Evolutionary conservation across 2,888 invertebrate species (phyloP), one percentile per base, ranked within the genome.

Genomic region (Carterocephalus palaemon): DNA sequence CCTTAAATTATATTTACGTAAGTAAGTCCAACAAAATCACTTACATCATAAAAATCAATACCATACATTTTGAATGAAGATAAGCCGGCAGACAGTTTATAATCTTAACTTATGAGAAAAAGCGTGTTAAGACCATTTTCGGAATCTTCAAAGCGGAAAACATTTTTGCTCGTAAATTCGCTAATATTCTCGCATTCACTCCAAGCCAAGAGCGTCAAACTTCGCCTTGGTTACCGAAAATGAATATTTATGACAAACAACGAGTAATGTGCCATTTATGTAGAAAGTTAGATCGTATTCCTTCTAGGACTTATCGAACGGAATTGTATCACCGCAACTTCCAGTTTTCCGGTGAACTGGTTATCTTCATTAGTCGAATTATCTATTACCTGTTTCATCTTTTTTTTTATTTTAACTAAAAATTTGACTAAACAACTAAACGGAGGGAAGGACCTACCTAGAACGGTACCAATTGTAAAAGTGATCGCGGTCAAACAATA

Each of bases 231-330:
- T 75, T 75, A 67, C 70, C 69, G 70, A 79, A 82, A 83, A 84
- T 85, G 82, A 85, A 84, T 85, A 85, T 85, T 85, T 84, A 85
- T 83, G 77, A 77, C 76, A 67, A 70, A 70, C 75, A 74, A 67
- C 74, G 72, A 73, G 75, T 80, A 78, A 81, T 75, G 73, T 74
- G 71, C 75, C 82, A 75, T 83, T 83, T 83, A 82, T 83, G 80
- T 76, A 72, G 70, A 73, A 83, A 85, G 80, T 84, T 83, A 62
- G 70, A 75, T 77, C 73, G 74, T 70, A 70, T 76, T 79, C 67
- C 63, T 61, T 60, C 66, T n/a, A n/a, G n/a, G 70, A 77, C 73
- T 76, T 80, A 79, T 76, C 73, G 68, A 70, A 70, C 62, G 62
- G 60, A 68, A 71, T 67, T 64, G 67, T 67, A 67, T 67, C 64